phyloP scores from a whole-genome alignment of 2,797 vertebrate species.

The Gadopsis marmoratus region DNA sequence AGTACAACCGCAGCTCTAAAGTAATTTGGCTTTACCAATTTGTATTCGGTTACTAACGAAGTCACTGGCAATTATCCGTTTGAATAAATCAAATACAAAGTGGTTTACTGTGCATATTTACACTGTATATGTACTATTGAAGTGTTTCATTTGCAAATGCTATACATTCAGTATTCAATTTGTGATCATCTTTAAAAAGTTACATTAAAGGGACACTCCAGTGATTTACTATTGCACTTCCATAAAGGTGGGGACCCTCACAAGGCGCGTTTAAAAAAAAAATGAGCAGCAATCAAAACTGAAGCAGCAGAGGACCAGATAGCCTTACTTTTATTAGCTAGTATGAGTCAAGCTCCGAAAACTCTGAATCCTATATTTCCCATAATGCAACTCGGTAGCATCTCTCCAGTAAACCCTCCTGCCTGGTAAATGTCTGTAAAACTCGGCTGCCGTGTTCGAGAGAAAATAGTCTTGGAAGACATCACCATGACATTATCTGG shows the following conservation, averaged over 20 bases:
- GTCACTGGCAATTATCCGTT: background rate
- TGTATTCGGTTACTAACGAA: conserved; percentile 1
- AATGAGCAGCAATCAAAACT: background rate
- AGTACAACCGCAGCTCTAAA: background rate
- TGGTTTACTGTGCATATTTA: conserved; percentile 5
- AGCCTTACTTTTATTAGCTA: background rate
- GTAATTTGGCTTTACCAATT: background rate
- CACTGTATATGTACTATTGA: conserved; percentile 2
- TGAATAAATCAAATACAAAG: background rate
- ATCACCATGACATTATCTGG: background rate
- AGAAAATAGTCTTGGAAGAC: background rate
- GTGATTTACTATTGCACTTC: background rate
- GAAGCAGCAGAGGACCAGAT: background rate
- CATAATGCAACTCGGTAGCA: background rate
- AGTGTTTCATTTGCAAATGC: conserved; percentile 20
- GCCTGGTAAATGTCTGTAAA: background rate
- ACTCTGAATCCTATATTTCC: background rate
- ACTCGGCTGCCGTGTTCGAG: no score
- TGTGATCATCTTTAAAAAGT: no score
- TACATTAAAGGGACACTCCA: background rate
- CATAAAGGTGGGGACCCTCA: background rate
- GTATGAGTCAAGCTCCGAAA: background rate
- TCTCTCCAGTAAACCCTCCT: background rate
- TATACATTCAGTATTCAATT: background rate
- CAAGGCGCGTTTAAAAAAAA: background rate